Conservation (phyloP, 2,888 invertebrate genomes). For the Sarcophaga caerulescens region DNA sequence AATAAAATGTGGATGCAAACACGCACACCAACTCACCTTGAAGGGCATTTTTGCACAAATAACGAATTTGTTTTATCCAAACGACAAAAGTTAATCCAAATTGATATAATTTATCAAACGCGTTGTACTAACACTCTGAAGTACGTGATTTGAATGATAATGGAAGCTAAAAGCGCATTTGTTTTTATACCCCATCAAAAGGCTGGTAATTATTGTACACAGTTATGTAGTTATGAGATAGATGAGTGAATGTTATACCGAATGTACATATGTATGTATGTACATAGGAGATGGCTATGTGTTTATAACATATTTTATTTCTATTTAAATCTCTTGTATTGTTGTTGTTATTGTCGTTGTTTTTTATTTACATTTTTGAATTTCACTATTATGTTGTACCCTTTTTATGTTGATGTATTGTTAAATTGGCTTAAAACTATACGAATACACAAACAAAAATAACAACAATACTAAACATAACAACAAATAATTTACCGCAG, state of each 20-base stretch:
- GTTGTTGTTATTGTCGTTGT: neutral
- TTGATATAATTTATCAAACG: constrained; percentile 48
- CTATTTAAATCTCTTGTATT: neutral
- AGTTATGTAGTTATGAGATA: neutral
- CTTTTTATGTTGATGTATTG: constrained; percentile 11
- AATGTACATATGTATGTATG: too few species aligned
- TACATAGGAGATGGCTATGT: constrained; percentile 9
- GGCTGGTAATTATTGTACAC: constrained; percentile 44
- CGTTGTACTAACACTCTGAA: constrained; percentile 74
- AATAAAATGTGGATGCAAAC: constrained; percentile 16
- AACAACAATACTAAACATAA: constrained; percentile 7
- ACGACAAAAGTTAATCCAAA: constrained; percentile 47
- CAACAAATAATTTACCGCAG: constrained; percentile 50
- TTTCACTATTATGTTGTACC: constrained; percentile 53
- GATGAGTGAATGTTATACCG: constrained; percentile 14
- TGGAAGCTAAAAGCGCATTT: constrained; percentile 71
- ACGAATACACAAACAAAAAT: neutral
- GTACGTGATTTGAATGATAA: constrained; percentile 77
- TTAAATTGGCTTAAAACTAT: constrained; percentile 4
- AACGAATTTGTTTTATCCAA: constrained; percentile 50
- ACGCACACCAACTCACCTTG: constrained; percentile 73
- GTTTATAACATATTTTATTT: neutral
- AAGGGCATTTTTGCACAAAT: constrained; percentile 74
- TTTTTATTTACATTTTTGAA: constrained; percentile 49
- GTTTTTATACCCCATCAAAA: constrained; percentile 74